These are phyloP conservation scores for Chaenogobius annularis DNA, from an alignment of 2,113 vertebrate genomes.

Conservation along the genomic window DNA sequence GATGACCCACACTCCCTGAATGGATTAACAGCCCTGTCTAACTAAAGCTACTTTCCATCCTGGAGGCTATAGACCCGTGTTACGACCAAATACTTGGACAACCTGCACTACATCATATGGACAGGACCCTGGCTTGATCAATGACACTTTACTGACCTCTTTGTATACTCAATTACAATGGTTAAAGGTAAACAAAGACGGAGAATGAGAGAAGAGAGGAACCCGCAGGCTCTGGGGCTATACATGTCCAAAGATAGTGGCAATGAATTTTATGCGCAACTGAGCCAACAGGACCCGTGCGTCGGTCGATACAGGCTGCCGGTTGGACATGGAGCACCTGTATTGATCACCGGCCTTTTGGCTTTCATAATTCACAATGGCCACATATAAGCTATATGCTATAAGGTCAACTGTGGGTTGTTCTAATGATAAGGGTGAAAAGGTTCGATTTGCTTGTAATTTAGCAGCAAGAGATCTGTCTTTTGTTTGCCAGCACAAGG, in stretches of 20 bases:
- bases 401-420: slow-evolving; percentile 19
- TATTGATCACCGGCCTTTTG: slow-evolving; percentile 58
- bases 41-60: neutral
- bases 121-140: neutral
- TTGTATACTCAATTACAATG: slow-evolving; percentile 5
- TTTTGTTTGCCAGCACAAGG: neutral
- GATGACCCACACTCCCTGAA: neutral
- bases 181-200: slow-evolving; percentile 24
- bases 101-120: slow-evolving; percentile 6
- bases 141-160: slow-evolving; percentile 17
- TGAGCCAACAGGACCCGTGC: slow-evolving; percentile 38
- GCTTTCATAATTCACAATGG: slow-evolving; percentile 50
- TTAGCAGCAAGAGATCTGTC: neutral
- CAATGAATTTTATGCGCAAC: slow-evolving; percentile 55
- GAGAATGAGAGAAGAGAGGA: slow-evolving; percentile 3
- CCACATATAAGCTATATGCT: neutral
- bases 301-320: slow-evolving; percentile 45
- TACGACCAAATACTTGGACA: neutral
- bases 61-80: slow-evolving; percentile 5
- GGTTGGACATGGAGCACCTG: slow-evolving; percentile 44
- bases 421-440: slow-evolving; percentile 28
- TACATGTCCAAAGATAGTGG: slow-evolving; percentile 15
- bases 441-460: slow-evolving; percentile 5
- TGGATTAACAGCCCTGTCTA: slow-evolving; percentile 8
- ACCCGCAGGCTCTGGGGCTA: slow-evolving; percentile 14